Percentiles rank a stretch among this genome's conserved stretches.
Conservation (phyloP, 2,113 vertebrate genomes). For the Choloepus hoffmanni region DNA sequence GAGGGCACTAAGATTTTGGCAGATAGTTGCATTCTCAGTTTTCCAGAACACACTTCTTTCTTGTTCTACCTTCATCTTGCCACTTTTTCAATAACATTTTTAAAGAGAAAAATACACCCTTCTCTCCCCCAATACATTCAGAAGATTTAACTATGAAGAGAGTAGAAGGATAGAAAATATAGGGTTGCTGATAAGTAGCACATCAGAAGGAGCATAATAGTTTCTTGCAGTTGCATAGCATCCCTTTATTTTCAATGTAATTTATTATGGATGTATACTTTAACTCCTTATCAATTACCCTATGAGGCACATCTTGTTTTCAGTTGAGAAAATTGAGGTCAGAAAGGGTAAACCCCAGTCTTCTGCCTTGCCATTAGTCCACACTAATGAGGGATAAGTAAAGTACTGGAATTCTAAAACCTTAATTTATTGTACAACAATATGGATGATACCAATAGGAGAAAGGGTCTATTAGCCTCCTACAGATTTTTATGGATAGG, state of each 20-base stretch:
- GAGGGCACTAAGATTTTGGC: not conserved
- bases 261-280: not conserved
- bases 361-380: not conserved
- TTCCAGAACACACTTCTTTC: not conserved
- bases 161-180: not conserved
- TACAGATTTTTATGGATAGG: not conserved
- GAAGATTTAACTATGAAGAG: not conserved
- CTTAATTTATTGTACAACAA: not conserved
- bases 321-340: not conserved
- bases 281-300: not conserved
- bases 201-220: not conserved
- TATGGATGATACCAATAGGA: not conserved
- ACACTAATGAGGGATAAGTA: not conserved
- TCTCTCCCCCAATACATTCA: not conserved
- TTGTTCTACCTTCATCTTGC: not conserved
- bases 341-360: not conserved
- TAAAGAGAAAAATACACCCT: not conserved
- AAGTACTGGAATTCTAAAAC: not conserved
- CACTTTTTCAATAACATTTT: not conserved
- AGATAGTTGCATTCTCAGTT: not conserved
- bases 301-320: conserved; percentile 21
- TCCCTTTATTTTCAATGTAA: conserved; percentile 10
- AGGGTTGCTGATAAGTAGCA: not conserved
- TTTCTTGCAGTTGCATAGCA: not conserved
- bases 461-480: not conserved